phyloP scores from a whole-genome alignment of 2,113 vertebrate species.

The Gadus macrocephalus region DNA sequence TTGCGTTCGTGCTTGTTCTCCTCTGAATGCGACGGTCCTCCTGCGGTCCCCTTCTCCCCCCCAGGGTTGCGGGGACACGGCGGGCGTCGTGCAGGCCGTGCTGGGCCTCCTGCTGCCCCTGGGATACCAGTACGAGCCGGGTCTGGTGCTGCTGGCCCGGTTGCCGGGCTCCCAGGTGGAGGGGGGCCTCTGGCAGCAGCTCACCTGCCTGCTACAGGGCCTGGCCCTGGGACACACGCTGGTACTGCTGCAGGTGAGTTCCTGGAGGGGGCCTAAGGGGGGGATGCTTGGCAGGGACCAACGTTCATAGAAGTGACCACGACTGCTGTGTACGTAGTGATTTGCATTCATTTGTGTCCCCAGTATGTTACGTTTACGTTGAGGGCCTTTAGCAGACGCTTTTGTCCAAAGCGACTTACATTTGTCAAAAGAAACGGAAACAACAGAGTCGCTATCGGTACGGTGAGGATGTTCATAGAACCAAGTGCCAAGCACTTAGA shows the following conservation, averaged over 20 bases:
- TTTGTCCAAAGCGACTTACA: neutral
- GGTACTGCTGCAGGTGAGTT: slow-evolving; percentile 78
- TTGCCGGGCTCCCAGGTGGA: slow-evolving; percentile 58
- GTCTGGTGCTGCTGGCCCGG: slow-evolving; percentile 74
- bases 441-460: too few species aligned
- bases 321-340: too few species aligned
- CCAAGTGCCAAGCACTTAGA: too few species aligned
- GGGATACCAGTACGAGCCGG: slow-evolving; percentile 81
- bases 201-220: slow-evolving; percentile 75
- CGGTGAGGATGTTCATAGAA: too few species aligned
- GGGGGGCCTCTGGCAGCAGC: slow-evolving; percentile 69
- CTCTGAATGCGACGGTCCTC: neutral
- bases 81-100: slow-evolving; percentile 72
- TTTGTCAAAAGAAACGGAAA: too few species aligned
- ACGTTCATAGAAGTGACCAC: too few species aligned
- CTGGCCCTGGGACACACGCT: slow-evolving; percentile 78
- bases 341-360: too few species aligned
- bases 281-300: too few species aligned
- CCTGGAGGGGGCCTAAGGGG: neutral
- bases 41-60: slow-evolving; percentile 15
- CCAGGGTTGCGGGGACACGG: slow-evolving; percentile 63
- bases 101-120: slow-evolving; percentile 83
- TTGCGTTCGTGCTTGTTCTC: too few species aligned
- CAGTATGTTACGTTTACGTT: too few species aligned
- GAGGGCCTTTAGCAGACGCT: neutral